A percentile compares a stretch with the other conserved stretches of the same genome.
Conservation (phyloP, 2,797 vertebrate species). For the Labeo calbasu region DNA sequence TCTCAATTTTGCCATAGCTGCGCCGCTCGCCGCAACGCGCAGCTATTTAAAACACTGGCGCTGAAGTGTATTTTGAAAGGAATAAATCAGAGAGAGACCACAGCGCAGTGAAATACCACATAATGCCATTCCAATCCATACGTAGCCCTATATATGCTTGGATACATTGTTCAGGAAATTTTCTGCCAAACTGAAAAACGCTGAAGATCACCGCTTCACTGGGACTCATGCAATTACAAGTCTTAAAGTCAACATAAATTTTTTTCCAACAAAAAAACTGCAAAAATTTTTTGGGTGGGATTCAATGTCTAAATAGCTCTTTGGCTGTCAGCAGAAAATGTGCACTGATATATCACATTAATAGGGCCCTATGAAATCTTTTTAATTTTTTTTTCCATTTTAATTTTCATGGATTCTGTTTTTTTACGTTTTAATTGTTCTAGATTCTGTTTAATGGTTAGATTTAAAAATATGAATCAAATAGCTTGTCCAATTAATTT, state of each 20-base stretch:
- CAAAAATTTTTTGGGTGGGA: not conserved
- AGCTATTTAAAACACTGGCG: slow-evolving; percentile 72
- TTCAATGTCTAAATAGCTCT: not conserved
- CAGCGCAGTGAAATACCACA: slow-evolving; percentile 56
- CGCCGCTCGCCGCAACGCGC: slow-evolving; percentile 69
- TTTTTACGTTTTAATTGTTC: no score
- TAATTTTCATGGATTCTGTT: no score
- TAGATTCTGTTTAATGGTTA: no score
- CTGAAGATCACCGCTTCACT: not conserved
- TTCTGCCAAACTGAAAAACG: slow-evolving; percentile 32
- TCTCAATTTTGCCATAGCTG: slow-evolving; percentile 64
- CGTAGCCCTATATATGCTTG: slow-evolving; percentile 30
- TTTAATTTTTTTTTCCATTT: no score
- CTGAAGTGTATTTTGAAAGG: slow-evolving; percentile 72
- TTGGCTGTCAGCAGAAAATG: not conserved
- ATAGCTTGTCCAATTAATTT: no score
- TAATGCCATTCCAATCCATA: slow-evolving; percentile 55
- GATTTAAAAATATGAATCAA: no score
- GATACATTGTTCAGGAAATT: slow-evolving; percentile 38
- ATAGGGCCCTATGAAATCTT: no score
- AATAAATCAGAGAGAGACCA: slow-evolving; percentile 61
- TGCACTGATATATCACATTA: no score
- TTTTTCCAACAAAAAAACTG: not conserved
- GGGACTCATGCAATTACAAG: not conserved
- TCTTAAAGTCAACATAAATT: slow-evolving; percentile 6